Conservation (phyloP, 2,113 vertebrate genomes). For the Labeo catla region DNA sequence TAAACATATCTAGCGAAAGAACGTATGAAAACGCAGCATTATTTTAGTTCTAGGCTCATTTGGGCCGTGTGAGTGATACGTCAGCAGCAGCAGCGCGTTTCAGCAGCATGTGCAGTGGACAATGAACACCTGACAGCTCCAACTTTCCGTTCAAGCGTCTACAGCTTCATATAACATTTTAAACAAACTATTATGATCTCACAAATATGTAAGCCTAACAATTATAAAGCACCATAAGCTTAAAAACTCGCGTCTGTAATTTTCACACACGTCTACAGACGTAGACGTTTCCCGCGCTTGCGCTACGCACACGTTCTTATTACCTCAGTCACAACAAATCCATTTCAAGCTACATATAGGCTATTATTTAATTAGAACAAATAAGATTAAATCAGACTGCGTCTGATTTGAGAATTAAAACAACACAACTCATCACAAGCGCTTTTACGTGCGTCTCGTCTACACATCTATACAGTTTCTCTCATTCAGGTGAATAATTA, state of each 20-base stretch:
- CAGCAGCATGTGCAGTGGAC: slow-evolving; percentile 40
- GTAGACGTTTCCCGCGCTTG: background rate
- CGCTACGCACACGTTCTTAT: background rate
- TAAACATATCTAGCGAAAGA: background rate
- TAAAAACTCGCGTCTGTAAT: background rate
- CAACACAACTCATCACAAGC: background rate
- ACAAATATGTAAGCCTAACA: background rate
- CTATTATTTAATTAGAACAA: background rate
- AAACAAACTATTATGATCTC: background rate
- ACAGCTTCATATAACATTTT: background rate
- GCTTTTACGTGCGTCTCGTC: background rate
- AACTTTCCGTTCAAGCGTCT: background rate
- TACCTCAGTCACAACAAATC: background rate
- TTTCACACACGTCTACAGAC: background rate
- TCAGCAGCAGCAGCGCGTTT: background rate
- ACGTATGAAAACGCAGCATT: background rate
- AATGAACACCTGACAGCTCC: background rate
- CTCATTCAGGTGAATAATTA: background rate
- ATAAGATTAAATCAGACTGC: background rate
- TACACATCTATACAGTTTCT: background rate
- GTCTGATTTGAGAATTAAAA: background rate
- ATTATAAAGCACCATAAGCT: background rate
- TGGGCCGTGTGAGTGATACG: background rate
- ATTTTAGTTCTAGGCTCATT: background rate
- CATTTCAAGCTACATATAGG: background rate